Evolutionary conservation across 1,140 invertebrate genomes (phyloP).

Genomic region (Telenomus remus): DNA sequence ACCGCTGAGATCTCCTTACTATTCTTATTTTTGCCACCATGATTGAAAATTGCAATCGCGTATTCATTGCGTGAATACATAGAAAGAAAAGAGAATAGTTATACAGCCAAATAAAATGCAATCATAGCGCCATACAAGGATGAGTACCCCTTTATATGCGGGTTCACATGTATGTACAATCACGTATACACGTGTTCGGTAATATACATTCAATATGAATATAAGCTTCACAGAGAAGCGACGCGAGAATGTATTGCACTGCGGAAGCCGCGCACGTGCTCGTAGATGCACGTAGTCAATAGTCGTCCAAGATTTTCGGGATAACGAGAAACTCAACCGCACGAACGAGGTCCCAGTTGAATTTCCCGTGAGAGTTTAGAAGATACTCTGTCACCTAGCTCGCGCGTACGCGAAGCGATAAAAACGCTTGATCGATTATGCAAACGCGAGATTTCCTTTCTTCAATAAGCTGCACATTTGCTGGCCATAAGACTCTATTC

Average conservation of each 20-base stretch:
- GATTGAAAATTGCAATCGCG: conserved; percentile 15
- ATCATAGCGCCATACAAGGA: conserved; percentile 8
- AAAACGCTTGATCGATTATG: conserved; percentile 59
- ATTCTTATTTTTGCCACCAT: too few species aligned
- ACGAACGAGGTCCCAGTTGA: conserved; percentile 48
- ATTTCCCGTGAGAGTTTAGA: conserved; percentile 63
- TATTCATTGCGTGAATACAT: conserved; percentile 27
- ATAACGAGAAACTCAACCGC: conserved; percentile 64
- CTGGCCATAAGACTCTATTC: conserved; percentile 49
- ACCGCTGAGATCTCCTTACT: too few species aligned
- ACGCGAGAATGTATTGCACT: conserved; percentile 28
- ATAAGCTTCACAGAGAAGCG: conserved; percentile 20
- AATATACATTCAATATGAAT: conserved; percentile 46
- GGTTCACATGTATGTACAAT: conserved; percentile 2
- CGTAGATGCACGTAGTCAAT: conserved; percentile 32
- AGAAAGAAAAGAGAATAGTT: conserved; percentile 26
- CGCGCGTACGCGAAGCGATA: conserved; percentile 42
- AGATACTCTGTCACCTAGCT: conserved; percentile 32
- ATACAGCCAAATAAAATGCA: conserved; percentile 19
- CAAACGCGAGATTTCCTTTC: conserved; percentile 56
- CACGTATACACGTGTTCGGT: neutral
- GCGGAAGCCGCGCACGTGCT: conserved; percentile 35
- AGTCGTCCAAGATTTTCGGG: conserved; percentile 62
- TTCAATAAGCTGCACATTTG: conserved; percentile 57
- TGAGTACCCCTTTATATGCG: conserved; percentile 20